Conservation (phyloP, 2,888 invertebrate genomes). For the Mythimna loreyi region DNA sequence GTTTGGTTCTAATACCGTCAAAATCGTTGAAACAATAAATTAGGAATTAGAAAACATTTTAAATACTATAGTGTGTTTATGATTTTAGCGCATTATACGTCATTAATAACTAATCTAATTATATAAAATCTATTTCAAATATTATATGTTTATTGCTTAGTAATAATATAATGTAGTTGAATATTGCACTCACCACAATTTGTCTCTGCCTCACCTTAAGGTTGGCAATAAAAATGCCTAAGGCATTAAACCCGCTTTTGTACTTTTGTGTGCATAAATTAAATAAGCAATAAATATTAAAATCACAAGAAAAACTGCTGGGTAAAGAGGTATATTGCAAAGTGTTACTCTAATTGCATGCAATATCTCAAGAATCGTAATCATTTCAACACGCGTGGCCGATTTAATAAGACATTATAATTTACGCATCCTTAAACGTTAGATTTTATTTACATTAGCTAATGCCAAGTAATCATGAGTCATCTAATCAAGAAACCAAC, state of each 20-base stretch:
- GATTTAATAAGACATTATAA: conserved; percentile 31
- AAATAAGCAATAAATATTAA: not conserved
- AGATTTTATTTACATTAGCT: conserved; percentile 32
- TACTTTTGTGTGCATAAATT: not conserved
- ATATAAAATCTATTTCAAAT: no score
- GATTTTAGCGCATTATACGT: no score
- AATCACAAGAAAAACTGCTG: not conserved
- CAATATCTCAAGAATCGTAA: conserved; percentile 30
- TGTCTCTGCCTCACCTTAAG: no score
- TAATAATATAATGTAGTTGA: no score
- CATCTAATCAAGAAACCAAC: not conserved
- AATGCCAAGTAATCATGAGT: conserved; percentile 16
- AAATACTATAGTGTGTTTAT: no score
- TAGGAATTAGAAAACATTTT: not conserved
- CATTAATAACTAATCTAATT: no score
- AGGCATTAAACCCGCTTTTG: no score
- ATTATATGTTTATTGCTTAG: no score
- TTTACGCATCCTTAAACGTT: conserved; percentile 47
- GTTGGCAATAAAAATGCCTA: no score
- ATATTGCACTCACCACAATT: no score
- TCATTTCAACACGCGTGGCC: conserved; percentile 27
- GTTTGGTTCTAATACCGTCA: no score
- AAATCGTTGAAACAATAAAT: not conserved
- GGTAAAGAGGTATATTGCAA: not conserved
- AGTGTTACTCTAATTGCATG: conserved; percentile 5